Base-by-base conservation (phyloP, 2,888 invertebrate genomes). In the Altica lythri region DNA sequence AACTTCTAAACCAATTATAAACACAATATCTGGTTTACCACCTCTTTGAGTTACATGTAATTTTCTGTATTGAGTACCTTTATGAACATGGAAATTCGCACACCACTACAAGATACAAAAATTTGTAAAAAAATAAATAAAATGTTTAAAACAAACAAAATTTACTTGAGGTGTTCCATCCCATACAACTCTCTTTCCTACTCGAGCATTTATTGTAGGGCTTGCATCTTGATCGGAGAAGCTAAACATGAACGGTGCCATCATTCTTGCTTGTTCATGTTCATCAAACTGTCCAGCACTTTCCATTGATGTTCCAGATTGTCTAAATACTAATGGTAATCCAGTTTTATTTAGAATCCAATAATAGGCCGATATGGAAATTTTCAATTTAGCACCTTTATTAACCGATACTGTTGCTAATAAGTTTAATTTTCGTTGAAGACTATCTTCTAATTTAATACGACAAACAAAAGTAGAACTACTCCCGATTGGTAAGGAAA, bases 301-400 rank as follows among this genome's bases (percentile, higher is more conserved):
- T 68, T 87, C 89, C 17, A 78, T 73, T 8, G 83, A 82, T 9
- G 86, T 85, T 0, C 92, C 91, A 74, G 93, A 95, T 77, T 97
- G 96, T 64, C 89, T 86, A 50, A 96, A 22, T 48, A 99, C 89
- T 56, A 99, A 79, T n/a, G 98, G 97, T 57, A 99, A 79, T 0
- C 97, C 97, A 4, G 95, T 91, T 76, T 92, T 91, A 79, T 99
- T 98, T 54, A 98, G 86, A 62, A 99, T 84, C 97, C 97, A 98
- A 78, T 89, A 95, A 2, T 92, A 90, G 2, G 92, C 90, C 42
- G 87, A 88, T 17, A 96, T 81, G 13, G 84, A 85, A 62, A 74
- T 72, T 61, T 73, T 76, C n/a, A 76, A 55, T 65, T 71, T 72
- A 1, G 76, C 75, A 27, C 72, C 74, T 44, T 64, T 66, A 55